phyloP scores from a whole-genome alignment of 2,888 invertebrate species.

The Noctuana brunneofusca region DNA sequence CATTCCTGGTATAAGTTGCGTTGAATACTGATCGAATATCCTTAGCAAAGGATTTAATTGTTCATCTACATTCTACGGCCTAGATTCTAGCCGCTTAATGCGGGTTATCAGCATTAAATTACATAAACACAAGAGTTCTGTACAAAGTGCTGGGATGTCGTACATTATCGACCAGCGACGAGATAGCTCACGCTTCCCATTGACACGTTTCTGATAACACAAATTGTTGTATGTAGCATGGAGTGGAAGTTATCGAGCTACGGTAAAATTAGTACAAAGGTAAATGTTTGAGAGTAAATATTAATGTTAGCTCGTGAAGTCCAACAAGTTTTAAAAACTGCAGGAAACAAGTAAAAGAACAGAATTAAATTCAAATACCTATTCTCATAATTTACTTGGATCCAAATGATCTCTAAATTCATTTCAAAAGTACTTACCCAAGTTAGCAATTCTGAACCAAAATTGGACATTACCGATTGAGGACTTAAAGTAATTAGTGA shows the following conservation, averaged over 20 bases:
- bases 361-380: too few relatives aligned
- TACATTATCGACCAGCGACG: constrained; percentile 44
- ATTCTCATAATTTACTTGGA: neutral
- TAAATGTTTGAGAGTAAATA: too few relatives aligned
- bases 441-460: neutral
- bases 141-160: constrained; percentile 53
- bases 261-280: constrained; percentile 1
- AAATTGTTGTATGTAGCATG: constrained; percentile 40
- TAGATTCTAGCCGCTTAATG: constrained; percentile 36
- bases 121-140: constrained; percentile 51
- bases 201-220: constrained; percentile 43
- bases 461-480: constrained; percentile 15
- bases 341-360: too few relatives aligned
- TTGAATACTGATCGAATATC: constrained; percentile 30
- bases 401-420: neutral
- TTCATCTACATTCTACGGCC: too few relatives aligned
- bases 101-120: constrained; percentile 38
- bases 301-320: too few relatives aligned
- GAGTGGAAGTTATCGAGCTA: constrained; percentile 2
- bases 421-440: neutral
- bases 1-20: constrained; percentile 16
- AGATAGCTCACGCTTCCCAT: constrained; percentile 52
- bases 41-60: constrained; percentile 29
- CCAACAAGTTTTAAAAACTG: too few relatives aligned
- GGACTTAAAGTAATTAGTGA: constrained; percentile 26